phyloP scores from a whole-genome alignment of 1,140 invertebrate species.

The Ips typographus region DNA sequence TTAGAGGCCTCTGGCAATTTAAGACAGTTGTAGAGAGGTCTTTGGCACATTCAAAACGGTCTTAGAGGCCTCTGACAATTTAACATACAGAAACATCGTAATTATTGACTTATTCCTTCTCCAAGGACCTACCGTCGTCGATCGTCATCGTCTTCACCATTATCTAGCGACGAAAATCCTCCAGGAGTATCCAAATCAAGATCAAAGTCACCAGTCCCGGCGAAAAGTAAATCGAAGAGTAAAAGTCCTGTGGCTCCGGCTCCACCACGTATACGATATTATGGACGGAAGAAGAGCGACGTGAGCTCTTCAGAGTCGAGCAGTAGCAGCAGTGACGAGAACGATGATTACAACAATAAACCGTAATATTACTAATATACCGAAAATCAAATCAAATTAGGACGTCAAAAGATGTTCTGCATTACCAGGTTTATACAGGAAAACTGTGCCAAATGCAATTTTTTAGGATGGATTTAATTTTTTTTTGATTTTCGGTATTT shows the following conservation, averaged over 20 bases:
- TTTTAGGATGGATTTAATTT: too few relatives aligned
- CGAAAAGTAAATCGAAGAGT: constrained; percentile 44
- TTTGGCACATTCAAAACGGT: too few relatives aligned
- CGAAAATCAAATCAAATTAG: constrained; percentile 5
- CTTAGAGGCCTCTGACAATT: too few relatives aligned
- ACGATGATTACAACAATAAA: constrained; percentile 19
- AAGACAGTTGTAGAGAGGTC: too few relatives aligned
- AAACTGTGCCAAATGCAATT: too few relatives aligned
- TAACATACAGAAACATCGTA: too few relatives aligned
- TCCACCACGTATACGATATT: constrained; percentile 59
- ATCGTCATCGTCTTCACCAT: constrained; percentile 19
- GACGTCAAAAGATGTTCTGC: neutral
- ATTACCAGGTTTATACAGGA: too few relatives aligned
- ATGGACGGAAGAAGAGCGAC: constrained; percentile 64
- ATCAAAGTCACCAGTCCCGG: constrained; percentile 18
- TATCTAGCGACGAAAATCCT: constrained; percentile 22
- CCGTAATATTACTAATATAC: neutral
- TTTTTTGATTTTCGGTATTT: too few relatives aligned
- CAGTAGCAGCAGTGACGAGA: constrained; percentile 40
- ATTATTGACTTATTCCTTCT: too few relatives aligned
- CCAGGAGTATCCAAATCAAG: constrained; percentile 24
- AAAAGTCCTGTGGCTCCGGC: constrained; percentile 45
- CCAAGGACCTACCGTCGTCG: constrained; percentile 1
- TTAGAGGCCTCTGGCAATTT: too few relatives aligned
- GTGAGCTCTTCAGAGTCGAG: constrained; percentile 53